These are phyloP conservation scores for Eurytoma adleriae DNA, from an alignment of 2,888 invertebrate species.

Conservation along the genomic window DNA sequence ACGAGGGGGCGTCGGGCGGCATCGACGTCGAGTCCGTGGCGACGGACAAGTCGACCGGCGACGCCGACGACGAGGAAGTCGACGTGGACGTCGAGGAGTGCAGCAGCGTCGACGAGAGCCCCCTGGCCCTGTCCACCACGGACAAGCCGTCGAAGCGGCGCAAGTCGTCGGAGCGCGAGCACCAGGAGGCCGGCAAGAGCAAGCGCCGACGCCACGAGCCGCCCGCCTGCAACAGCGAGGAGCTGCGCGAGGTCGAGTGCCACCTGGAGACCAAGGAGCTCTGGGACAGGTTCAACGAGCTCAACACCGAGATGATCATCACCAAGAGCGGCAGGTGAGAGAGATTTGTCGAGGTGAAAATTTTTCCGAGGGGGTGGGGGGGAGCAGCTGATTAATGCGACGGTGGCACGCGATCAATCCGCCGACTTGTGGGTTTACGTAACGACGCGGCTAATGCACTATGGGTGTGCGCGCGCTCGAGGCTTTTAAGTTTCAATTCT, in stretches of 20 bases:
- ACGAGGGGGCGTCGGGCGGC: conserved; percentile 75
- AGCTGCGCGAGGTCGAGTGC: conserved; percentile 82
- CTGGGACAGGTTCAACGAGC: conserved; percentile 88
- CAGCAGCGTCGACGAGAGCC: conserved; percentile 78
- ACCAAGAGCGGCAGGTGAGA: conserved; percentile 88
- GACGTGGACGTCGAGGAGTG: conserved; percentile 81
- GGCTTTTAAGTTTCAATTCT: no score
- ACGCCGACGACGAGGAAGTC: conserved; percentile 76
- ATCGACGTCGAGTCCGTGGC: conserved; percentile 77
- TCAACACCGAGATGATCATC: conserved; percentile 91
- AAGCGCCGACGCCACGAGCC: conserved; percentile 70
- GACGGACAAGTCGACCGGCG: conserved; percentile 67
- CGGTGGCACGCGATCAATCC: conserved; percentile 47
- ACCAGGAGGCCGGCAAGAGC: not conserved
- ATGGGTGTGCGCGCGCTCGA: no score
- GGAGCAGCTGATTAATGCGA: conserved; percentile 47
- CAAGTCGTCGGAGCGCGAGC: conserved; percentile 70
- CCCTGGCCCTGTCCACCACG: conserved; percentile 49
- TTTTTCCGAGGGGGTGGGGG: conserved; percentile 40
- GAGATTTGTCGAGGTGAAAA: conserved; percentile 23
- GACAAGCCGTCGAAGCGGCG: conserved; percentile 44
- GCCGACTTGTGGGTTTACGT: not conserved
- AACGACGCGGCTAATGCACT: not conserved
- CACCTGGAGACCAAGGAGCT: conserved; percentile 88
- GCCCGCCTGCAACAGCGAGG: conserved; percentile 78